Conservation (phyloP, 2,888 invertebrate species). For the Pteria penguin region DNA sequence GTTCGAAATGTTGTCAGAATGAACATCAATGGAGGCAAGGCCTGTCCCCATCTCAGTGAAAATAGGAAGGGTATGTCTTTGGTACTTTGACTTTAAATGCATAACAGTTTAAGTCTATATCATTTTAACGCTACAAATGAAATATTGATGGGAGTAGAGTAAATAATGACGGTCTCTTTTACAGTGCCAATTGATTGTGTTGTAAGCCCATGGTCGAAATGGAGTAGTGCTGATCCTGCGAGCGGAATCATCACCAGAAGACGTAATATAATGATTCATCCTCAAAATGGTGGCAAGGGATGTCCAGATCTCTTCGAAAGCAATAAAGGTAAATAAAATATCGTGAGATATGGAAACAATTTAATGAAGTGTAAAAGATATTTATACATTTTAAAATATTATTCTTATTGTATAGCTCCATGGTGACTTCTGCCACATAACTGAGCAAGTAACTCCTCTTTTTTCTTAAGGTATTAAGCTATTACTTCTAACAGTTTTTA, state of each 20-base stretch:
- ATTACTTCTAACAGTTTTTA: no score
- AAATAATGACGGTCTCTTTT: no score
- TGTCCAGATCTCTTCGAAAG: constrained; percentile 15
- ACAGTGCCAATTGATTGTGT: constrained; percentile 16
- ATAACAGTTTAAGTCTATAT: no score
- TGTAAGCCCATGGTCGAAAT: constrained; percentile 17
- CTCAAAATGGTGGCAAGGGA: constrained; percentile 9
- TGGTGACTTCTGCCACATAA: no score
- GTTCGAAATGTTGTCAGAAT: background rate
- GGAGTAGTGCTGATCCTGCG: constrained; percentile 17
- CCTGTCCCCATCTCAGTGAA: background rate
- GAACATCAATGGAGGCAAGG: background rate
- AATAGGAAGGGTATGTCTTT: background rate
- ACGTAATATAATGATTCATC: constrained; percentile 1
- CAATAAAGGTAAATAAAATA: constrained; percentile 5
- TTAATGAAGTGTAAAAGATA: background rate
- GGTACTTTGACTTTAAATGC: no score
- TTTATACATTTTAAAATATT: no score
- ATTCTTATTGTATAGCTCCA: no score
- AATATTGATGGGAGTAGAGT: no score
- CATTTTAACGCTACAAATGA: no score
- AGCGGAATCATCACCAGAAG: constrained; percentile 9
- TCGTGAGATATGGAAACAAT: background rate
- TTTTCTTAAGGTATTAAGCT: no score
- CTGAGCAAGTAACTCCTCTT: no score